Evolutionary conservation across 1,140 invertebrate genomes (phyloP).

Genomic region (Onthophagus taurus): DNA sequence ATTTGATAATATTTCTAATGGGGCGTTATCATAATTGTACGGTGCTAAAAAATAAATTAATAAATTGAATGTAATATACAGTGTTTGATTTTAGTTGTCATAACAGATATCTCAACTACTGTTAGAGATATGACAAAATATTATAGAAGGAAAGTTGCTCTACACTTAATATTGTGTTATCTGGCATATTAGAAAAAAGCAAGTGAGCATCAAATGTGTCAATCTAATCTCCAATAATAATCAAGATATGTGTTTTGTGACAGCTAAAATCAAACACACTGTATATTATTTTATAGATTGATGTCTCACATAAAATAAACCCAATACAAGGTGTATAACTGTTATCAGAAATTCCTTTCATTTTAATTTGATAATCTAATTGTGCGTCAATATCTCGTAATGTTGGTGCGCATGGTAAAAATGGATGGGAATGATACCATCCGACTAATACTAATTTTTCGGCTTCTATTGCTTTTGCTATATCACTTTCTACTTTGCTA

Average conservation of each 20-base stretch:
- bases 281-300: too few relatives aligned
- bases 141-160: too few relatives aligned
- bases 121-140: too few relatives aligned
- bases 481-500: constrained; percentile 67
- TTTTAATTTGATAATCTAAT: constrained; percentile 88
- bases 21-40: constrained; percentile 69
- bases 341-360: constrained; percentile 82
- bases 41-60: constrained; percentile 56
- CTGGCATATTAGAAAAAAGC: too few relatives aligned
- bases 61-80: not conserved
- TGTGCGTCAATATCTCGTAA: constrained; percentile 85
- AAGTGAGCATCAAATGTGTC: too few relatives aligned
- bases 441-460: constrained; percentile 75
- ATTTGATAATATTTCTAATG: constrained; percentile 56
- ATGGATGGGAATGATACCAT: constrained; percentile 96
- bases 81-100: too few relatives aligned
- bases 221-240: too few relatives aligned
- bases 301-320: constrained; percentile 75
- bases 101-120: too few relatives aligned
- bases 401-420: constrained; percentile 77
- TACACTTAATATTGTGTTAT: too few relatives aligned
- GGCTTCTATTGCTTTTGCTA: constrained; percentile 71
- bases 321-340: constrained; percentile 88
- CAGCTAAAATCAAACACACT: too few relatives aligned
- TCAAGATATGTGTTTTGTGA: too few relatives aligned